Evolutionary conservation across 1,140 invertebrate species (phyloP).

Genomic region (Pollicipes pollicipes): DNA sequence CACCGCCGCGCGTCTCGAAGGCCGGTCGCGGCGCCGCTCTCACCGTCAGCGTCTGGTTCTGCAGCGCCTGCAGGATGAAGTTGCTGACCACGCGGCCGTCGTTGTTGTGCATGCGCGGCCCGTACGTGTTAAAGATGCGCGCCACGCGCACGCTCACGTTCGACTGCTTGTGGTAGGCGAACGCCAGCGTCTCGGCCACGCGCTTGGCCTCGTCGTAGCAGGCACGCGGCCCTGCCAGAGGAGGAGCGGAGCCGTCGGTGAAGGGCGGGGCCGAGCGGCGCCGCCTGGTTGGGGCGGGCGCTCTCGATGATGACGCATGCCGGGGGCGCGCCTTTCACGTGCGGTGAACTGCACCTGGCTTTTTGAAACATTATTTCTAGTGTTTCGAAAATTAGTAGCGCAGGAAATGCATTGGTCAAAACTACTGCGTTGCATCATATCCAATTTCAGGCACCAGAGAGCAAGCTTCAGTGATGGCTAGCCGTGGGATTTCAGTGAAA

Average conservation of each 20-base stretch:
- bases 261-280: background rate
- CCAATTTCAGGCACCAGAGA: background rate
- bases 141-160: slow-evolving; percentile 86
- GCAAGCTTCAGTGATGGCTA: background rate
- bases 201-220: slow-evolving; percentile 99
- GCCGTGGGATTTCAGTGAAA: background rate
- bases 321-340: no score
- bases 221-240: slow-evolving; percentile 41
- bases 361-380: no score
- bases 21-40: no score
- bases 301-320: background rate
- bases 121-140: slow-evolving; percentile 97
- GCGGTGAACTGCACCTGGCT: no score
- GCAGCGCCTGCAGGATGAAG: slow-evolving; percentile 90
- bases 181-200: slow-evolving; percentile 88
- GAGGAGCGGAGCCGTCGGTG: no score
- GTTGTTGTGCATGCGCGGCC: slow-evolving; percentile 98
- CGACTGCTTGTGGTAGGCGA: slow-evolving; percentile 94
- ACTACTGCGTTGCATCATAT: no score
- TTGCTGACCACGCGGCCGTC: slow-evolving; percentile 97
- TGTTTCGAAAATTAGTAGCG: no score
- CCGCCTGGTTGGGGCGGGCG: no score
- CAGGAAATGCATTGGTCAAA: background rate
- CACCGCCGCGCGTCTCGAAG: no score
- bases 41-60: slow-evolving; percentile 87